Evolutionary conservation across 2,797 vertebrate species (phyloP).

Genomic region (Falco berigora): DNA sequence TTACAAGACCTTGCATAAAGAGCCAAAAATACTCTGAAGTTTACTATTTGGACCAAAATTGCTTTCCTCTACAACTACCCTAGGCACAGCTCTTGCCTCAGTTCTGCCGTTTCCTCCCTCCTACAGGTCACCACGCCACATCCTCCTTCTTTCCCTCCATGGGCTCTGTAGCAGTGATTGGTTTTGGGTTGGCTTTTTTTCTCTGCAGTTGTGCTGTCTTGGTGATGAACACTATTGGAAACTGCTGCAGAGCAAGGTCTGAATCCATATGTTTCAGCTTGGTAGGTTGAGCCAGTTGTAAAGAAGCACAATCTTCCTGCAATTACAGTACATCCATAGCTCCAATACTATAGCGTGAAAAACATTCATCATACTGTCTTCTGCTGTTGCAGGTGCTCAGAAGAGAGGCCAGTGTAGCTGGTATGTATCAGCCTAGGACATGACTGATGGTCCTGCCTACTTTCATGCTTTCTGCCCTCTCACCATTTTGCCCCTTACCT

Average conservation of each 20-base stretch:
- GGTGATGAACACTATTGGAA: not conserved
- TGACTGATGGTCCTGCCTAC: conserved; percentile 1
- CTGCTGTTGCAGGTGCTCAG: conserved; percentile 42
- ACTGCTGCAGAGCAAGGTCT: not conserved
- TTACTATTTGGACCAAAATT: not conserved
- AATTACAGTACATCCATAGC: not conserved
- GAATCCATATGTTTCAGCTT: conserved; percentile 1
- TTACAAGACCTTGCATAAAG: not conserved
- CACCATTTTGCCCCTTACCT: not conserved
- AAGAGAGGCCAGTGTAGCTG: not conserved
- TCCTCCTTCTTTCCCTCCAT: not conserved
- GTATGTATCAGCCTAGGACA: not conserved
- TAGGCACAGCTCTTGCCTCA: not conserved
- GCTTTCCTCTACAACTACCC: not conserved
- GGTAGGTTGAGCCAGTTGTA: not conserved
- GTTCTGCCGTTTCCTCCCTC: not conserved
- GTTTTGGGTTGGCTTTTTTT: not conserved
- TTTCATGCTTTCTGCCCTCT: conserved; percentile 5
- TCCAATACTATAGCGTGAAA: not conserved
- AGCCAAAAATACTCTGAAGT: not conserved
- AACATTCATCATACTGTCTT: conserved; percentile 30
- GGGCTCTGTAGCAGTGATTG: not conserved
- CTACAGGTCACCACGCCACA: not conserved
- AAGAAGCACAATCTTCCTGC: not conserved
- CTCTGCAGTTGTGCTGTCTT: not conserved